Base-by-base conservation (phyloP, 2,113 vertebrate genomes). In the Coreoperca whiteheadi region DNA sequence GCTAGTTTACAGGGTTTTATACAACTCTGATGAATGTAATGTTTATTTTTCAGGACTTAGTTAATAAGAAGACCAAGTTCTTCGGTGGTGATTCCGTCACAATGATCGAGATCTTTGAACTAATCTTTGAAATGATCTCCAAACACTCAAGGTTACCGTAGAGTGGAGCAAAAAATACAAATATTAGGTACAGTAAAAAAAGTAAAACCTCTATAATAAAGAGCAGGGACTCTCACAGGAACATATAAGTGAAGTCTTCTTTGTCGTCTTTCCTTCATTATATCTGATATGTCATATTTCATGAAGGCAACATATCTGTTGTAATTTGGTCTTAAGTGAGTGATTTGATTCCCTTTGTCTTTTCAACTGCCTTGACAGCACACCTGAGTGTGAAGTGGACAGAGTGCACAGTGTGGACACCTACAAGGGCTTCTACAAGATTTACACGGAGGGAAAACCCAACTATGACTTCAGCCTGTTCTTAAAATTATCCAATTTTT, bases 381-480 rank as follows among this genome's bases (percentile, higher is more conserved):
- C 90, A 10, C 95, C 96, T 32, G 94, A 94, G 78, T 99, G 60
- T 95, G 2, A 86, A 88, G 68, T 99, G 97, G 98, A 80, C 88
- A 41, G 90, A 94, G 64, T 91, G 75, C 86, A 71, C 77, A 94
- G 94, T 11, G 0, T 15, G 1, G 94, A 97, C 10, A 79, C 0
- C 20, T 69, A 10, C 82, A 95, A 85, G 80, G 93, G 41, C 60
- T 98, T 92, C 80, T 46, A 94, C 10, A 77, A 92, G 66, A 88
- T 94, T 1, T 97, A 94, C 71, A 0, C 87, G 2, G 92, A 94
- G 59, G 96, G 97, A 69, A 97, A 92, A 15, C 91, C 74, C 0
- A 86, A 98, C 43, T 98, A 91, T 87, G 97, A 99, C 90, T 96
- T 94, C 25, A 96, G 96, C 15, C 95, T 98, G 59, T 95, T 39